Evolutionary conservation across 2,888 invertebrate genomes (phyloP), one percentile per base, ranked within the genome.

Genomic region (Drosophila testacea): DNA sequence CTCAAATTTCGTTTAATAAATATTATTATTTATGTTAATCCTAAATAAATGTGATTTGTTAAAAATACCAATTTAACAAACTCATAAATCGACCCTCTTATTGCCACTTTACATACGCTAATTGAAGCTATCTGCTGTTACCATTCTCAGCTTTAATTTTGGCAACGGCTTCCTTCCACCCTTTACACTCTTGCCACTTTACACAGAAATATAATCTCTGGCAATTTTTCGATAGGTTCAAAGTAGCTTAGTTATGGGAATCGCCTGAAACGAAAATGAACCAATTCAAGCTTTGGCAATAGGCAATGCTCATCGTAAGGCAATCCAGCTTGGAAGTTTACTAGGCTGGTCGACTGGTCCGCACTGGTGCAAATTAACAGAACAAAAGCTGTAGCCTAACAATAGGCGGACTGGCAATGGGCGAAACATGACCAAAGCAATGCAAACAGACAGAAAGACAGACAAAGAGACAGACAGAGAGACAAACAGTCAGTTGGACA

Each of bases 291-390:
- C 65, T 77, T 46, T 66, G 54, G 57, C 27, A 41, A 34, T 54
- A 52, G 66, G 65, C 78, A 77, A 79, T 66, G 16, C n/a, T 39
- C 30, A 30, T 30, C 38, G n/a, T 13, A 48, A 48, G 73, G 63
- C 73, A 77, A 79, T 79, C 38, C 77, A 64, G 41, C 28, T 54
- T 28, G 71, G 65, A 60, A 71, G 67, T 79, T 71, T 39, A 51
- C 41, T 57, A 47, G 56, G 16, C 60, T 2, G 34, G 54, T 13
- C 28, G 47, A 27, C 22, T 67, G 78, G 65, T 41, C 57, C 60
- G 55, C 46, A 48, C n/a, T n/a, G n/a, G 63, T 69, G 77, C 77
- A 82, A 82, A 85, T 82, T 79, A 83, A 84, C 84, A 87, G 84
- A 75, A 83, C 84, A 83, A 83, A 84, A 82, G 83, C 84, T 69